phyloP scores from a whole-genome alignment of 2,888 invertebrate species.

The Drosophila rubida region DNA sequence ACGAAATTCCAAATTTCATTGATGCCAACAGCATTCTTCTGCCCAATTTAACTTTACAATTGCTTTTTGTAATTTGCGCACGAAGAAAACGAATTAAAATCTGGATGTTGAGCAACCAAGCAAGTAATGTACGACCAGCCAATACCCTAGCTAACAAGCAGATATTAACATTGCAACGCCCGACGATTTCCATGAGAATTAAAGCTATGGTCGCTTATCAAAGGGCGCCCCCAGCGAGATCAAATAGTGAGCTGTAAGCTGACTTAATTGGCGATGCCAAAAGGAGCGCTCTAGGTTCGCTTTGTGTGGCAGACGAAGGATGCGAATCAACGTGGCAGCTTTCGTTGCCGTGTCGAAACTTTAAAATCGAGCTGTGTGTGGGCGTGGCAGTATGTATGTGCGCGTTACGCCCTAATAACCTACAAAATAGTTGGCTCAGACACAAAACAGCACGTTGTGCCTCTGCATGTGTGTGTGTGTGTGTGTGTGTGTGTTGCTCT shows the following conservation, averaged over 20 bases:
- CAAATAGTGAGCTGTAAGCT: slow-evolving; percentile 2
- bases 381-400: slow-evolving; percentile 39
- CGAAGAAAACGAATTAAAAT: neutral
- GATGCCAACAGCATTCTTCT: neutral
- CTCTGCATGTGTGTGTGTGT: neutral
- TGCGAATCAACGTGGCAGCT: slow-evolving; percentile 36
- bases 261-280: slow-evolving; percentile 10
- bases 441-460: slow-evolving; percentile 62
- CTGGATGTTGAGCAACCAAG: neutral
- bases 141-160: neutral
- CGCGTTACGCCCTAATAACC: slow-evolving; percentile 76
- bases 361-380: slow-evolving; percentile 54
- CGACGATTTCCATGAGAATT: neutral
- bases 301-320: slow-evolving; percentile 11
- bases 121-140: neutral
- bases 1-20: neutral
- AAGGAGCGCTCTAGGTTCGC: slow-evolving; percentile 7
- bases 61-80: neutral
- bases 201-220: neutral
- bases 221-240: neutral
- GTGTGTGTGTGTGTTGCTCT: slow-evolving; percentile 15
- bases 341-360: slow-evolving; percentile 52
- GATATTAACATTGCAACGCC: too few relatives aligned
- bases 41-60: neutral
- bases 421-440: slow-evolving; percentile 74